Evolutionary conservation across 2,888 invertebrate species (phyloP).

Genomic region (Lathronympha strigana): DNA sequence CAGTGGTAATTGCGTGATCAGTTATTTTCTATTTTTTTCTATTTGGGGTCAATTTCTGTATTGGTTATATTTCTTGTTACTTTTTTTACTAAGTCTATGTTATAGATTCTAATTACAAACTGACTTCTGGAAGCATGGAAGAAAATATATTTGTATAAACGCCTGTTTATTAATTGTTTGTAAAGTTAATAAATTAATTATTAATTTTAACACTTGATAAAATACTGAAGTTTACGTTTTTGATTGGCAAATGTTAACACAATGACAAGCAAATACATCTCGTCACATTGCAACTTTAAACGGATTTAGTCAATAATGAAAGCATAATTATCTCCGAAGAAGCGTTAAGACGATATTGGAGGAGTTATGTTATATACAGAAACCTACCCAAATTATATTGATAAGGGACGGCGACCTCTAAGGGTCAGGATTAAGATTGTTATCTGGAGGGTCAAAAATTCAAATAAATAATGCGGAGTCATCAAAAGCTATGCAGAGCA

Average conservation of each 20-base stretch:
- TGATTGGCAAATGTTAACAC: too few relatives aligned
- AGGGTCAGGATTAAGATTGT: slow-evolving; percentile 65
- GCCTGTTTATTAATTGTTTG: too few relatives aligned
- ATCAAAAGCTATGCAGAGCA: slow-evolving; percentile 24
- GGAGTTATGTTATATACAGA: slow-evolving; percentile 15
- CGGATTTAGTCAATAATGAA: slow-evolving; percentile 4
- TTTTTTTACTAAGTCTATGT: too few relatives aligned
- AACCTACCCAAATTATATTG: slow-evolving; percentile 51
- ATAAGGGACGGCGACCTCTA: slow-evolving; percentile 50
- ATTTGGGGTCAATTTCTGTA: neutral
- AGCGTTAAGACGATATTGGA: slow-evolving; percentile 9
- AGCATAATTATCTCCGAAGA: slow-evolving; percentile 7
- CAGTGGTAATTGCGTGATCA: neutral
- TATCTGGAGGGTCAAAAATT: slow-evolving; percentile 56
- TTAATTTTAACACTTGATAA: too few relatives aligned
- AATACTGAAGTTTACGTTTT: too few relatives aligned
- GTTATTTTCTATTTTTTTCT: neutral
- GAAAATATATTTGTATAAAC: too few relatives aligned
- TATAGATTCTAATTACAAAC: too few relatives aligned
- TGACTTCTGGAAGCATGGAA: too few relatives aligned
- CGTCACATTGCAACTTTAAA: neutral
- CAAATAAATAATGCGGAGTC: neutral
- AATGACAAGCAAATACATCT: neutral
- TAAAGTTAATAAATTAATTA: too few relatives aligned
- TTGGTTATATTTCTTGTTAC: too few relatives aligned